Evolutionary conservation across 2,888 invertebrate species (phyloP).

Genomic region (Pristionchus maxplancki): DNA sequence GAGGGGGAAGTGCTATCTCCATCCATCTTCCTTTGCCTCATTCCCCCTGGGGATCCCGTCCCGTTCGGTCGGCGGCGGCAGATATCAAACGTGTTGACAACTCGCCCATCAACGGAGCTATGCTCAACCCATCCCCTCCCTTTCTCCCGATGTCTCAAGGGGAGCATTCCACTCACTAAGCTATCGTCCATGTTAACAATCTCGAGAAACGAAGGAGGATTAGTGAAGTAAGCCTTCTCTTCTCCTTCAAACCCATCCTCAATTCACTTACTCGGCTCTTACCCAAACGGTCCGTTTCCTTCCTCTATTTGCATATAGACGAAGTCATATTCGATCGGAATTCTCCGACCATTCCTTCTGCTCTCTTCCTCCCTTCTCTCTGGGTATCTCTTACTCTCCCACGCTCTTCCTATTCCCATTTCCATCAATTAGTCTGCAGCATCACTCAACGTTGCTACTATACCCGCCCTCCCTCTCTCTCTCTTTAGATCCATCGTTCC

Average conservation of each 20-base stretch:
- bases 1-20: neutral
- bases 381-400: constrained; percentile 15
- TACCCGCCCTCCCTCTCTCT: neutral
- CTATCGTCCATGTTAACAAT: constrained; percentile 49
- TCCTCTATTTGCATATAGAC: constrained; percentile 47
- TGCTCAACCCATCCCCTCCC: neutral
- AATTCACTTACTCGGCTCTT: constrained; percentile 41
- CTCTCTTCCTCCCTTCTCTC: neutral
- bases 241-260: constrained; percentile 15
- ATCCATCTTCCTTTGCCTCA: neutral
- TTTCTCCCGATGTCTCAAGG: neutral
- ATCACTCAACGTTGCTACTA: neutral
- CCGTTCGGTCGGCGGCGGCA: neutral
- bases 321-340: neutral
- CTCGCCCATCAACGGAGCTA: neutral
- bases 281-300: constrained; percentile 5
- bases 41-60: neutral
- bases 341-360: neutral
- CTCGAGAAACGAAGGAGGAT: constrained; percentile 19
- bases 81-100: constrained; percentile 44
- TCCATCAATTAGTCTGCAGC: constrained; percentile 34
- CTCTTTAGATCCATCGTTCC: neutral
- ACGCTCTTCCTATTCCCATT: constrained; percentile 35
- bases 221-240: constrained; percentile 27
- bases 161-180: constrained; percentile 33